Conservation (phyloP, 2,113 vertebrate genomes). For the Phalacrocorax pelagicus region DNA sequence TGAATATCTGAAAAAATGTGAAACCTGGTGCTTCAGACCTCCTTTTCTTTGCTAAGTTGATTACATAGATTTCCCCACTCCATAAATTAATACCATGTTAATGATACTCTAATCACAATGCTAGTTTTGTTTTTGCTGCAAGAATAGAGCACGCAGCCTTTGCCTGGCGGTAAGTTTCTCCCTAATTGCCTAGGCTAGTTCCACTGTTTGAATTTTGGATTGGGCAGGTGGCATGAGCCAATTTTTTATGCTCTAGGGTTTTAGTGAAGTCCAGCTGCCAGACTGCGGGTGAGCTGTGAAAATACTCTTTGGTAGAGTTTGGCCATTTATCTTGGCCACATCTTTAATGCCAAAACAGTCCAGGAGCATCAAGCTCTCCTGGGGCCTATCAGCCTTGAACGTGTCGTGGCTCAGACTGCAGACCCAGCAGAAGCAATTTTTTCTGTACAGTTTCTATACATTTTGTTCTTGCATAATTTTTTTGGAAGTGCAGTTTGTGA, state of each 20-base stretch:
- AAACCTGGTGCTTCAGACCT: background rate
- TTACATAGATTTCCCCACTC: background rate
- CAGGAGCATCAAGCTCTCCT: background rate
- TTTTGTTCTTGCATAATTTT: background rate
- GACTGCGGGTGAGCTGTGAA: conserved; percentile 15
- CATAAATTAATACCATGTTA: background rate
- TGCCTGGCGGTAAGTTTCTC: background rate
- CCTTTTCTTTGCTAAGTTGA: background rate
- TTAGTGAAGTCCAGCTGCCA: conserved; percentile 24
- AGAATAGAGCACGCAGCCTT: background rate
- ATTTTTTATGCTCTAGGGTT: conserved; percentile 18
- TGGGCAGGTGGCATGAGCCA: conserved; percentile 18
- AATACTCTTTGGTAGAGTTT: conserved; percentile 9
- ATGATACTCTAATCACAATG: background rate
- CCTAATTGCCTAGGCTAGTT: background rate
- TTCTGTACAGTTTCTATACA: background rate
- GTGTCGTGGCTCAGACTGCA: background rate
- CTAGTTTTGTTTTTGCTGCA: background rate
- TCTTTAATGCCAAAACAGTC: background rate
- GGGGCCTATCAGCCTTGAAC: conserved; percentile 30
- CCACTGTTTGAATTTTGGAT: conserved; percentile 35
- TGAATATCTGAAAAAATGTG: background rate
- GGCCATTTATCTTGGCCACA: conserved; percentile 44
- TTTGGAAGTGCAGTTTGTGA: background rate
- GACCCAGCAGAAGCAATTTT: background rate